Evolutionary conservation across 2,797 vertebrate species (phyloP), one percentile per base, ranked within the genome.

Genomic region (Varecia variegata): DNA sequence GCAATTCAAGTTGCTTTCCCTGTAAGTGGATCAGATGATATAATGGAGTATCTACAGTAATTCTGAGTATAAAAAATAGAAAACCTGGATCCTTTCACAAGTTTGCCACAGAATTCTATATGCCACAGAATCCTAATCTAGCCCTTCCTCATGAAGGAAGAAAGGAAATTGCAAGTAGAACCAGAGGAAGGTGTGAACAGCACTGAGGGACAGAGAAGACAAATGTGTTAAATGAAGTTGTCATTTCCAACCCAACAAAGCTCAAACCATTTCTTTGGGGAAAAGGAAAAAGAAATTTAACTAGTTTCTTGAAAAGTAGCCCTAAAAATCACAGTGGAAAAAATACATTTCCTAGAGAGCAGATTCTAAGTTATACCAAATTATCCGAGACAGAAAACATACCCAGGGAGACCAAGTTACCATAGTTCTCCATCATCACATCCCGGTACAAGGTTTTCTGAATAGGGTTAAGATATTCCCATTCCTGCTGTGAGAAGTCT

Each of bases 361-460:
- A 89, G 18, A 94, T n/a, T 84, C 71, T 74, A 40, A 43, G 21
- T 56, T 56, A 23, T 56, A 8, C 54, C 54, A 56, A 56, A 25
- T 83, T 52, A 38, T 68, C 56, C 45, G 27, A 93, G 15, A 21
- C 13, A 43, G 74, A 43, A 43, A 62, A 84, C 71, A 83, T 90
- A 96, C 74, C 84, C 52, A 95, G 21, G 43, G 82, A 94, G n/a
- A 88, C 43, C 9, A 93, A 81, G 58, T 85, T 96, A 81, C 62
- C 68, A 73, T 86, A 95, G 68, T 95, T 95, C 73, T 95, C 95
- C 96, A 95, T 43, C 93, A 96, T 95, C 68, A 95, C 93, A 23
- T 93, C 90, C 43, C 5, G 23, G 82, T 96, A 95, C 15, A 90
- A 65, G 17, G 65, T 84, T 67, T 82, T 93, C 93, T 95, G 90